Evolutionary conservation across 1,140 invertebrate genomes (phyloP), one percentile per base, ranked within the genome.

Genomic region (Agrilus planipennis): DNA sequence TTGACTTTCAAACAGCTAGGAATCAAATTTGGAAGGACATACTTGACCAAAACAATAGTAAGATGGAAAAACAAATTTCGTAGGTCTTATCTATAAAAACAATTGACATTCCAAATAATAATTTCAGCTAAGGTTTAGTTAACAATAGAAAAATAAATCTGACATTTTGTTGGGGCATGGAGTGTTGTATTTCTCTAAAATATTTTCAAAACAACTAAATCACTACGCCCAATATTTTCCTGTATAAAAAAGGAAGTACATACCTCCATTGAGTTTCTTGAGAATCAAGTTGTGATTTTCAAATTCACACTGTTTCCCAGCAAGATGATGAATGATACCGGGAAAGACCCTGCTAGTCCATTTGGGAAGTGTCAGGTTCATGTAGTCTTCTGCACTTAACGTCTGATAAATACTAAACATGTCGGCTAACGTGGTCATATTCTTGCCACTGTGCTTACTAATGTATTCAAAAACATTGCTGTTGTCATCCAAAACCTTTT

Each of bases 231-330:
- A n/a, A 22, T 22, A 21, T 3, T 23, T 15, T 5, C 14, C 5
- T 1, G 10, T 37, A 22, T 22, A 21, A 19, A 2, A 22, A 23
- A 22, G 7, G 25, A 29, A 1, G 18, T 28, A 27, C 18, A 18
- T 46, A 60, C 58, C 58, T 42, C 58, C 58, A 40, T 57, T 58
- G 1, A 60, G 27, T 22, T 41, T 44, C 17, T 54, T 58, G 25
- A 60, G 29, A 17, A 53, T 16, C 4, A 25, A 21, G 32, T 48
- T 58, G 16, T 37, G 45, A 45, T 60, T 60, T 34, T 60, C 58
- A 20, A 52, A 45, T 29, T 46, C 32, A 35, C 53, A 55, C 40
- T 52, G 50, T 34, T 45, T 44, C 4, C 39, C 50, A 9, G 55
- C 49, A 14, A 58, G 29, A 15, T 39, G 29, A 5, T 45, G 41